Evolutionary conservation across 2,888 invertebrate genomes (phyloP).

Genomic region (Dilophus febrilis): DNA sequence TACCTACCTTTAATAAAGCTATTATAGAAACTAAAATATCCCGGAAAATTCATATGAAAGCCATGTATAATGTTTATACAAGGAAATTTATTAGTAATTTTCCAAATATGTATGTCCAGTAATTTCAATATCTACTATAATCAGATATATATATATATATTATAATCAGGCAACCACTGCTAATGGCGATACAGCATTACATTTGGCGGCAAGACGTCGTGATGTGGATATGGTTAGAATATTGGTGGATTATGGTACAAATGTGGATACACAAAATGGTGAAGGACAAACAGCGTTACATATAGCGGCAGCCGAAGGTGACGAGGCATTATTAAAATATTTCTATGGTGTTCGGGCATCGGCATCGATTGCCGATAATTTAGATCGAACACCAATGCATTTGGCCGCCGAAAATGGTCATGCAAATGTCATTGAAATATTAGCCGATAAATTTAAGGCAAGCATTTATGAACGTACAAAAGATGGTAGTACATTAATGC

Average conservation of each 20-base stretch:
- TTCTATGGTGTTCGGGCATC: constrained; percentile 90
- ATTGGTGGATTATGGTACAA: constrained; percentile 81
- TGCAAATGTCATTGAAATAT: constrained; percentile 82
- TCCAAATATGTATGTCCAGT: too few species aligned
- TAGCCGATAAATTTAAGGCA: constrained; percentile 95
- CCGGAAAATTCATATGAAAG: too few species aligned
- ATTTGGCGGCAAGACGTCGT: constrained; percentile 80
- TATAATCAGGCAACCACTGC: constrained; percentile 56
- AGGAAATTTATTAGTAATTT: too few species aligned
- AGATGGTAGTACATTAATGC: constrained; percentile 97
- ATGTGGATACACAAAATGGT: constrained; percentile 81
- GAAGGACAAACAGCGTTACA: constrained; percentile 91
- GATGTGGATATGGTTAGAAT: constrained; percentile 89
- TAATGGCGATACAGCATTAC: constrained; percentile 85
- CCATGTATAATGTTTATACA: too few species aligned
- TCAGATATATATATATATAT: too few species aligned
- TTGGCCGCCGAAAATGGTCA: constrained; percentile 95
- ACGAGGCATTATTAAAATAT: constrained; percentile 86
- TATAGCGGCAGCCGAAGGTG: constrained; percentile 89
- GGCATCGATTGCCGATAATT: constrained; percentile 70
- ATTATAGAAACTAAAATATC: too few species aligned
- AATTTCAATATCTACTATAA: too few species aligned
- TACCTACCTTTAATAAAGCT: too few species aligned
- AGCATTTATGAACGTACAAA: constrained; percentile 92
- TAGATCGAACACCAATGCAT: constrained; percentile 93